These are phyloP conservation scores for Malurus alboscapulatus DNA, from an alignment of 2,113 vertebrate genomes.

Conservation along the genomic window DNA sequence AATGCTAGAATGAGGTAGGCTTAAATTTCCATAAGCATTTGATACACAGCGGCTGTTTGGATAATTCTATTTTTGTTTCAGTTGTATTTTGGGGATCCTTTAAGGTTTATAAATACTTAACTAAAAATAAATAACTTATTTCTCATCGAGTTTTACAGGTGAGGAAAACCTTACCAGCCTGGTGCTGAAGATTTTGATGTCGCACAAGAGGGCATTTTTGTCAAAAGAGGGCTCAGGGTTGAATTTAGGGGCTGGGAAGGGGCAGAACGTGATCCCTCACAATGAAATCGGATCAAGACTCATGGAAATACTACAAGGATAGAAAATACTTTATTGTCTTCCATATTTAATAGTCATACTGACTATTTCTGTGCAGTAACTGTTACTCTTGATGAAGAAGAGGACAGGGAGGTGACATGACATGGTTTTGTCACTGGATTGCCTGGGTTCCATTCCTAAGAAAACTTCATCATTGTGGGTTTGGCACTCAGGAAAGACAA, in stretches of 20 bases:
- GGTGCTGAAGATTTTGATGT: not conserved
- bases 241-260: not conserved
- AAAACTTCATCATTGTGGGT: not conserved
- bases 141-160: not conserved
- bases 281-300: not conserved
- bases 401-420: not conserved
- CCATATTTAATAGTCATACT: fast-evolving
- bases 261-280: not conserved
- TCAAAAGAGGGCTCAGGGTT: not conserved
- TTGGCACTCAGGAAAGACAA: not conserved
- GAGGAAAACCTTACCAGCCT: not conserved
- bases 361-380: not conserved
- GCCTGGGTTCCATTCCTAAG: not conserved
- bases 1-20: not conserved
- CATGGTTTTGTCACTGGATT: not conserved
- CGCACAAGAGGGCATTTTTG: not conserved
- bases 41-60: fast-evolving
- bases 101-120: not conserved
- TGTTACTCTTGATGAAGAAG: not conserved
- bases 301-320: not conserved
- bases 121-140: not conserved
- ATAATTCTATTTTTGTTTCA: not conserved
- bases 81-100: not conserved
- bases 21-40: not conserved
- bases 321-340: not conserved